These are phyloP conservation scores for Caretta caretta DNA, from an alignment of 2,113 vertebrate genomes.

Conservation along the genomic window DNA sequence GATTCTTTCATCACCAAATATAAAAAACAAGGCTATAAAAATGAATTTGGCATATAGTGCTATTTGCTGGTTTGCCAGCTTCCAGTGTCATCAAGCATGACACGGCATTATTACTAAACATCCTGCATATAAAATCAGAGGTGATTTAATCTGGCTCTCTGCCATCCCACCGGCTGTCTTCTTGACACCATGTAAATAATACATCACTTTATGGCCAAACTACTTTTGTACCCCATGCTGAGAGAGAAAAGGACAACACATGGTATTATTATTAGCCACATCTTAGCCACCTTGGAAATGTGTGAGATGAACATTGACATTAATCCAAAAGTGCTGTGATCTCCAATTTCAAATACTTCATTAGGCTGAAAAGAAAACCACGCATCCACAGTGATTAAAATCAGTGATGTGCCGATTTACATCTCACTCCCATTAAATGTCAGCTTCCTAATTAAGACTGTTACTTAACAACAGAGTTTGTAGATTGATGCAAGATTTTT, in stretches of 20 bases:
- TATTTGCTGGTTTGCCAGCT: slow-evolving; percentile 37
- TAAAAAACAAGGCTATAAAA: background rate
- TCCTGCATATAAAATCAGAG: slow-evolving; percentile 40
- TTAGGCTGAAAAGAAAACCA: slow-evolving; percentile 1
- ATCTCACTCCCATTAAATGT: slow-evolving; percentile 28
- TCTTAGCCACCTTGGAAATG: slow-evolving; percentile 21
- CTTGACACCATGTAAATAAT: slow-evolving; percentile 59
- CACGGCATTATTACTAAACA: slow-evolving; percentile 19
- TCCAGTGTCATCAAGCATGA: slow-evolving; percentile 50
- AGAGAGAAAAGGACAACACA: slow-evolving; percentile 23
- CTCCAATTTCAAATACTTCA: slow-evolving; percentile 22
- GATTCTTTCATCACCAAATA: background rate
- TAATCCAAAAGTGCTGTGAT: background rate
- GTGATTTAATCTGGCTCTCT: slow-evolving; percentile 44
- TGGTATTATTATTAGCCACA: slow-evolving; percentile 29
- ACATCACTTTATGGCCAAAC: slow-evolving; percentile 20
- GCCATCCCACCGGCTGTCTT: slow-evolving; percentile 43
- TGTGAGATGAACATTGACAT: slow-evolving; percentile 25
- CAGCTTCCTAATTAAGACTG: background rate
- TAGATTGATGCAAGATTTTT: slow-evolving; percentile 18
- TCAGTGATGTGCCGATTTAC: slow-evolving; percentile 7
- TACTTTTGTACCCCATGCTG: slow-evolving; percentile 20
- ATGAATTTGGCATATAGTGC: background rate
- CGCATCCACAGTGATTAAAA: slow-evolving; percentile 12
- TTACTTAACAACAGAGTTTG: background rate